Base-by-base conservation (phyloP, 2,888 invertebrate genomes). In the Caenorhabditis sp. region DNA sequence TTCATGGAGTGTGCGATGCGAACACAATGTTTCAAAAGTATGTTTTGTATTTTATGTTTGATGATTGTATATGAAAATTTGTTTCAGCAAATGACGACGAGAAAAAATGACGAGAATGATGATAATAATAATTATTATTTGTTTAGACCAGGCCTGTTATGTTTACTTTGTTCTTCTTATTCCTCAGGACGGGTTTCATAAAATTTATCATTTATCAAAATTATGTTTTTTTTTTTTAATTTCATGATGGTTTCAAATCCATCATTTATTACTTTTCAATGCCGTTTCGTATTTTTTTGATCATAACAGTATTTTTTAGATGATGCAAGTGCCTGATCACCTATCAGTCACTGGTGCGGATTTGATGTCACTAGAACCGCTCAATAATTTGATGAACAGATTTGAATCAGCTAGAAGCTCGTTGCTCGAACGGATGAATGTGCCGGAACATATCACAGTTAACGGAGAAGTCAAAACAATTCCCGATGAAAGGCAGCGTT, bases 1-100 rank as follows among this genome's bases (percentile, higher is more conserved):
- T 86, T 86, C 69, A 84, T 86, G 85, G 80, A 83, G 60, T 86
- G 86, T 69, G 84, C 82, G 12, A 81, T 85, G 75, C 53, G 78
- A 52, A 85, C 86, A 4, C 77, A 83, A 53, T 86, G 86, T 57
- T 85, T 85, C 69, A 81, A 83, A 70, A 73, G 84, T 84, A 23
- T 59, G 73, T 63, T 66, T 53, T 53, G 25, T 49, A n/a, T 60
- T 26, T 4, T 21, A 21, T 17, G n/a, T 21, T 56, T 27, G 2
- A 25, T 17, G 10, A 56, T 26, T 26, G 8, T 56, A 26, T 14
- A 14, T 26, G 17, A 56, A 56, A 5, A 21, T 14, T 56, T 36
- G 17, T 58, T 58, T 31, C 57, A 58, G 57, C 57, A 7, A 58
- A 58, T 58, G 57, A 58, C 21, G 56, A 56, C 8, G 56, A 25